phyloP scores from a whole-genome alignment of 2,113 vertebrate genomes.

The Oncorhynchus gorbuscha region DNA sequence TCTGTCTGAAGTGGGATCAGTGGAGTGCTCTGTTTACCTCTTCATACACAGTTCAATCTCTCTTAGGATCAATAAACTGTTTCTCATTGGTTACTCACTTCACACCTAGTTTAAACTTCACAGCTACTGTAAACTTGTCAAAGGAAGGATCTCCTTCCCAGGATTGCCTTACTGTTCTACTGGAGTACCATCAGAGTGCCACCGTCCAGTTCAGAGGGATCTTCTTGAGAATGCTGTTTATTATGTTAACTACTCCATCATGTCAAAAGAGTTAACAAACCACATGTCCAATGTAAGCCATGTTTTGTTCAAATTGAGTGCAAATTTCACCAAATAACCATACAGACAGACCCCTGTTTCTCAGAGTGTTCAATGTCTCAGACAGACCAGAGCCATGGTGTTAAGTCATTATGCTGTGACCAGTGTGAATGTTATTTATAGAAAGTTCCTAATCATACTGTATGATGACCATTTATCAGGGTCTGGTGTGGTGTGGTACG shows the following conservation, averaged over 20 bases:
- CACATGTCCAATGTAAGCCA: not conserved
- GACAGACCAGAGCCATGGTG: not conserved
- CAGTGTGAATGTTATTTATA: too few species aligned
- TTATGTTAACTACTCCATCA: not conserved
- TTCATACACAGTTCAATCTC: not conserved
- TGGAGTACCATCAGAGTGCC: not conserved
- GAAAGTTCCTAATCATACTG: not conserved
- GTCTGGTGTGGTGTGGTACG: not conserved
- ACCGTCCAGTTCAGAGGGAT: not conserved
- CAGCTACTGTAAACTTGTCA: constrained; percentile 9
- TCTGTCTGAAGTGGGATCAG: constrained; percentile 20
- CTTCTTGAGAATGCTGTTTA: not conserved
- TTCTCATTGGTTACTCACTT: constrained; percentile 1
- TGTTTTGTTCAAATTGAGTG: not conserved
- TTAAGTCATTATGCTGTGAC: not conserved
- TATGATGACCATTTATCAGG: not conserved
- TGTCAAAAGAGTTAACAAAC: not conserved
- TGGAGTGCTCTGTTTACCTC: not conserved
- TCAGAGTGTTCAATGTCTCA: not conserved
- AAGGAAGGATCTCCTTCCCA: not conserved
- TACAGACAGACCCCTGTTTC: not conserved
- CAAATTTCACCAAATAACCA: not conserved
- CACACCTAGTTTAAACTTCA: constrained; percentile 3
- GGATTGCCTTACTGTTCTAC: not conserved
- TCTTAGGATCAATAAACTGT: constrained; percentile 3